Evolutionary conservation across 2,113 vertebrate species (phyloP).

Genomic region (Marcusenius ussheri): DNA sequence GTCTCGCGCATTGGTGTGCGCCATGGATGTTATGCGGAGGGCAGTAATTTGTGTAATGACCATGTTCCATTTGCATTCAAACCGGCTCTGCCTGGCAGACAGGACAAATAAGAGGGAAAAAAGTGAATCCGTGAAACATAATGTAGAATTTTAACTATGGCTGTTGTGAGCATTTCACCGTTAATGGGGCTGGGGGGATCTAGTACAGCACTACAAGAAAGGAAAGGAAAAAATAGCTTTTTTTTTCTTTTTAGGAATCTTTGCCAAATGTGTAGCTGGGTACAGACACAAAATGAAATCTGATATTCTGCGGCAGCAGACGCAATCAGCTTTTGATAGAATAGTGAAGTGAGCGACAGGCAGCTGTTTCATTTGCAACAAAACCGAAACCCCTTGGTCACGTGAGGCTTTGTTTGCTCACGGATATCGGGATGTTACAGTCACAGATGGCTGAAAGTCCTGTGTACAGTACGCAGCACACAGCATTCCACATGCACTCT

Average conservation of each 20-base stretch:
- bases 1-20: background rate
- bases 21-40: constrained; percentile 11
- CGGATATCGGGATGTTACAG: constrained; percentile 42
- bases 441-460: constrained; percentile 27
- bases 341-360: constrained; percentile 27
- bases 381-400: constrained; percentile 37
- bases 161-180: background rate
- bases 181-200: background rate
- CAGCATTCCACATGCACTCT: constrained; percentile 5
- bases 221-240: background rate
- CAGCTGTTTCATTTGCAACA: constrained; percentile 28
- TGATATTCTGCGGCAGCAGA: background rate
- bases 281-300: background rate
- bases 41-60: constrained; percentile 58
- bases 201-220: background rate
- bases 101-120: constrained; percentile 26
- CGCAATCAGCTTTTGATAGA: constrained; percentile 38
- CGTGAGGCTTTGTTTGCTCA: constrained; percentile 57
- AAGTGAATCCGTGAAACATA: constrained; percentile 20
- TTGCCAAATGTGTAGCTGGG: background rate
- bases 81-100: constrained; percentile 21
- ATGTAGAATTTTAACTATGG: background rate
- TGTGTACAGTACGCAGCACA: constrained; percentile 7
- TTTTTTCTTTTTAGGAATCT: background rate
- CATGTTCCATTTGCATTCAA: constrained; percentile 60